Conservation (phyloP, 2,113 vertebrate genomes). For the Toxotes jaculatrix region DNA sequence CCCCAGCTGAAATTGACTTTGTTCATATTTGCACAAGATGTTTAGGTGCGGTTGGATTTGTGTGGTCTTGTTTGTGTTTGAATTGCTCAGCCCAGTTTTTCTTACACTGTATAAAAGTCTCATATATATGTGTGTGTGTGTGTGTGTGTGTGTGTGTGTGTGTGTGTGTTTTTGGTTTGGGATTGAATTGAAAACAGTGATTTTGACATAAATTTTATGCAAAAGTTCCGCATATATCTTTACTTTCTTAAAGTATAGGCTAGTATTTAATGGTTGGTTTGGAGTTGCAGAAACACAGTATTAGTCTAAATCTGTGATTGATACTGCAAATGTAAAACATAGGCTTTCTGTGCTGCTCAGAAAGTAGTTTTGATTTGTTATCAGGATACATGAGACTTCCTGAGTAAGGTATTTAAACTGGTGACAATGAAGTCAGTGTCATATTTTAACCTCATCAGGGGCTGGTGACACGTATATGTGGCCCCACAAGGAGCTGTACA, state of each 20-base stretch:
- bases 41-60: conserved; percentile 63
- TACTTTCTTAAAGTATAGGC: conserved; percentile 12
- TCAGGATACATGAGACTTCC: neutral
- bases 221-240: neutral
- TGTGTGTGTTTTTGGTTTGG: conserved; percentile 9
- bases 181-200: neutral
- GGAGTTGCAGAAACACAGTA: neutral
- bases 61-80: conserved; percentile 63
- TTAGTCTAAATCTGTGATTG: neutral
- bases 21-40: conserved; percentile 72
- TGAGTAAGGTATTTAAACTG: neutral
- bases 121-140: neutral
- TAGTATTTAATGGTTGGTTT: neutral
- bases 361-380: neutral
- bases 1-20: conserved; percentile 76
- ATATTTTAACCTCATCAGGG: neutral
- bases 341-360: neutral
- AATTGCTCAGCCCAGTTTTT: conserved; percentile 34
- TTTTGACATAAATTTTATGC: neutral
- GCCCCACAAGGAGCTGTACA: neutral
- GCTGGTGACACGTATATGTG: neutral
- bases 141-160: neutral
- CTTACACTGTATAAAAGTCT: conserved; percentile 26
- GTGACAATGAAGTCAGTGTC: neutral
- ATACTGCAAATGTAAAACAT: conserved; percentile 1